These are phyloP conservation scores for Pseudomugil gertrudae DNA, from an alignment of 2,797 vertebrate genomes.

Conservation along the genomic window DNA sequence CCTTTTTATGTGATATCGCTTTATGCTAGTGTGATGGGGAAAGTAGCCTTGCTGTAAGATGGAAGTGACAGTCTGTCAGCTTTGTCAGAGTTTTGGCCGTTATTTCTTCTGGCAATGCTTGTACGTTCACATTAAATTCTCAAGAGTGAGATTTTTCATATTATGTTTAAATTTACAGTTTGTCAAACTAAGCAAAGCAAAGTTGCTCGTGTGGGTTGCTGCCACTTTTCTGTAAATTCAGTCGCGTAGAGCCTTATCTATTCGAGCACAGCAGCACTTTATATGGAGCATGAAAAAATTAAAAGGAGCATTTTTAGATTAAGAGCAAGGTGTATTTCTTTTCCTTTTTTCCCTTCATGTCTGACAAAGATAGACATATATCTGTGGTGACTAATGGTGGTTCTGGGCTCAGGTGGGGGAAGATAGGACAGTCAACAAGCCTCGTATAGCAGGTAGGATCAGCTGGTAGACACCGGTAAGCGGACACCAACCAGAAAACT, in stretches of 20 bases:
- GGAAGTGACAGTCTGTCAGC: constrained; percentile 38
- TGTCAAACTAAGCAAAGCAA: neutral
- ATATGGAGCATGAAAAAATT: constrained; percentile 1
- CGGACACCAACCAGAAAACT: constrained; percentile 48
- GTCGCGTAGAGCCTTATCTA: neutral
- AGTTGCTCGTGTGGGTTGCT: neutral
- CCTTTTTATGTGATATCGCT: constrained; percentile 43
- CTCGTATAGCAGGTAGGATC: constrained; percentile 59
- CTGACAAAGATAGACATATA: neutral
- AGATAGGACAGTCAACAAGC: constrained; percentile 49
- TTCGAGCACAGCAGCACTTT: neutral
- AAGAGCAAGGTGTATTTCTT: neutral
- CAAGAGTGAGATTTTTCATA: neutral
- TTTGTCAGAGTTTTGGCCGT: constrained; percentile 15
- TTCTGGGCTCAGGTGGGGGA: constrained; percentile 58
- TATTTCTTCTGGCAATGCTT: constrained; percentile 3
- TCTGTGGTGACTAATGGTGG: constrained; percentile 24
- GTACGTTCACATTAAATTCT: constrained; percentile 1
- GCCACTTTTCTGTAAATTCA: neutral
- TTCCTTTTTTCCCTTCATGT: neutral
- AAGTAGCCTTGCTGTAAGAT: constrained; percentile 33
- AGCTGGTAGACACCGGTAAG: constrained; percentile 57
- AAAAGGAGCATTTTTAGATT: neutral
- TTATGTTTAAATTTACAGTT: neutral
- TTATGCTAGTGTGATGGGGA: constrained; percentile 30